These are phyloP conservation scores for Aptenodytes forsteri DNA, from an alignment of 2,113 vertebrate genomes.

Conservation along the genomic window DNA sequence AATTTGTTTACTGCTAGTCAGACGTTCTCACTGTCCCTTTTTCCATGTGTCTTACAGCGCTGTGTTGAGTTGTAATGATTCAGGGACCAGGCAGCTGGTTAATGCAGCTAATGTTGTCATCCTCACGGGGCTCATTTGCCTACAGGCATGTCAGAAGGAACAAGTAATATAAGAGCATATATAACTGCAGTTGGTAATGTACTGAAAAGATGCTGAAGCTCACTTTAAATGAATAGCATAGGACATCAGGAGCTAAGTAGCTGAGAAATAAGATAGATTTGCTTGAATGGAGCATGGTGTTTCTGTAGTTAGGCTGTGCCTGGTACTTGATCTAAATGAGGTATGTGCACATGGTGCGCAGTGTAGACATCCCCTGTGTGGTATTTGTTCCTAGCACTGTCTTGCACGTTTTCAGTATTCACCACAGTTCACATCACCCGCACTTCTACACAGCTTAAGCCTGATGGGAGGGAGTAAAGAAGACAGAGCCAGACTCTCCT, in stretches of 20 bases:
- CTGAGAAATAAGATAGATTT: slow-evolving; percentile 39
- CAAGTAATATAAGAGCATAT: slow-evolving; percentile 13
- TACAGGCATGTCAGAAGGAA: slow-evolving; percentile 55
- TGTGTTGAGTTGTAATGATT: not conserved
- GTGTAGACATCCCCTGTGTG: not conserved
- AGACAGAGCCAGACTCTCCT: not conserved
- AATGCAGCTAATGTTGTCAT: slow-evolving; percentile 30
- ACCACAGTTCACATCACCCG: not conserved
- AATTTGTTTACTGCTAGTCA: not conserved
- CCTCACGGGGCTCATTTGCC: slow-evolving; percentile 48
- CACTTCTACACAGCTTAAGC: not conserved
- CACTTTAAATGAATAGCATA: not conserved
- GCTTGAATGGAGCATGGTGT: not conserved
- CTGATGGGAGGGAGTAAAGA: not conserved
- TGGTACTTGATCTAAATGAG: not conserved
- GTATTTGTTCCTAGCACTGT: not conserved
- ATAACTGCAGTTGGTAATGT: slow-evolving; percentile 10
- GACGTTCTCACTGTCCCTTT: not conserved
- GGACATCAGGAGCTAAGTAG: slow-evolving; percentile 20
- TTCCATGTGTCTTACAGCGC: not conserved
- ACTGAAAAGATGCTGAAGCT: slow-evolving; percentile 18
- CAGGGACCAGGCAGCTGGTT: not conserved
- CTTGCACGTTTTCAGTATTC: not conserved
- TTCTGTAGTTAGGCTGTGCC: not conserved
- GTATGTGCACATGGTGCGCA: not conserved